Conservation (phyloP, 2,113 vertebrate genomes). For the Pangasianodon gigas region DNA sequence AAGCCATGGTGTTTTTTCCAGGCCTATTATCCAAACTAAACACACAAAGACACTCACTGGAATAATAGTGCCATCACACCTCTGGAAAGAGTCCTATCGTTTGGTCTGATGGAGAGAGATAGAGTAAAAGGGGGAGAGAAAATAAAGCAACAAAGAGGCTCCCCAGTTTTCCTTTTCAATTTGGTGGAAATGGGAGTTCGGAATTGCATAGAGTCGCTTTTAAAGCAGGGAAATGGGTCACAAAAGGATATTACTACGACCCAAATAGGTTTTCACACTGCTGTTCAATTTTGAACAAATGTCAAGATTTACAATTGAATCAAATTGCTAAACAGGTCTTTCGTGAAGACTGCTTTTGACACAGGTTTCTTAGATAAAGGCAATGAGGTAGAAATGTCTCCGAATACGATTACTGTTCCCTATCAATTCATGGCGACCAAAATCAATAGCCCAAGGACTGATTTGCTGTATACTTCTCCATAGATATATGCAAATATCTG, state of each 20-base stretch:
- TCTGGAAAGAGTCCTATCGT: conserved; percentile 1
- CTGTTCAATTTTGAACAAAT: conserved; percentile 26
- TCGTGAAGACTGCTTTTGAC: not conserved
- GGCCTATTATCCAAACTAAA: conserved; percentile 24
- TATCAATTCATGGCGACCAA: not conserved
- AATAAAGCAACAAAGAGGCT: not conserved
- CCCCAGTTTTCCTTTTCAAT: conserved; percentile 21
- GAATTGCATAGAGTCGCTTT: not conserved
- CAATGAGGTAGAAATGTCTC: not conserved
- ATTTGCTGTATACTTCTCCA: not conserved
- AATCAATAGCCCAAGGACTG: too few species aligned
- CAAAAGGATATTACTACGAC: not conserved
- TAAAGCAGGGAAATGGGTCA: conserved; percentile 4
- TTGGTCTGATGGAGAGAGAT: conserved; percentile 19
- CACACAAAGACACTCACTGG: conserved; percentile 31
- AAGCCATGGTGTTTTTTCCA: conserved; percentile 10
- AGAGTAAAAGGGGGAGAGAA: not conserved
- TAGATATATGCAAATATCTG: not conserved
- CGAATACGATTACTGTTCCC: not conserved
- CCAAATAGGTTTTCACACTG: not conserved
- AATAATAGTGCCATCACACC: conserved; percentile 2
- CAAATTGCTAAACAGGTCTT: conserved; percentile 20
- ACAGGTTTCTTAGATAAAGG: not conserved
- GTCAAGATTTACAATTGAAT: conserved; percentile 41
- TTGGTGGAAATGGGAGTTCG: conserved; percentile 18